Base-by-base conservation (phyloP, 1,140 invertebrate species). In the Tachypleus tridentatus region DNA sequence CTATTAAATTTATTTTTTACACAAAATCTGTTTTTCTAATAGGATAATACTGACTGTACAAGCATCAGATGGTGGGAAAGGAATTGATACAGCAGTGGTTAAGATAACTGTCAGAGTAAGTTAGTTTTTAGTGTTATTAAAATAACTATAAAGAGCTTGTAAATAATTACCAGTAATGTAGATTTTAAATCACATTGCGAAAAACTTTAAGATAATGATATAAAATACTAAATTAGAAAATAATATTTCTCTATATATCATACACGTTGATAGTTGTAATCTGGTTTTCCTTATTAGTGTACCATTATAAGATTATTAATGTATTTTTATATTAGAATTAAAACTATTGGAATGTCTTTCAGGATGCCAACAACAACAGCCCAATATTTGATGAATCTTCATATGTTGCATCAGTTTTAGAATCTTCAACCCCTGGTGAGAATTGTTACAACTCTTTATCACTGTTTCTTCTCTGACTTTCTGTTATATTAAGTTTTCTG, bases 281-380 rank as follows among this genome's bases (percentile, higher is more conserved):
- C 29, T 29, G 29, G 29, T 29, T 29, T 29, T 29, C 29, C 29
- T 29, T 29, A 29, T 29, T 29, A 29, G 29, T 29, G 29, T 29
- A 29, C 29, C 29, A 29, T 54, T n/a, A 8, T 54, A 54, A 7
- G 7, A n/a, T 54, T 8, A 54, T 7, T 54, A 54, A n/a, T 54
- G 9, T 51, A 64, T 11, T 49, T 51, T 64, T 7, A 9, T 47
- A 5, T 54, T 66, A 53, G 52, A 11, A 5, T 3, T 52, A 57
- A 67, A 59, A 65, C 48, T 29, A 59, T 4, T 61, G 7, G 7
- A 54, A 54, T 54, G n/a, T 61, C 5, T 7, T 82, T 7, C 81
- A 86, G 67, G 93, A 97, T 80, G 86, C 90, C 29, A 97, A 96
- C 77, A 92, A 95, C 74, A 91, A 90, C 73, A 82, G 88, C 7